Evolutionary conservation across 2,888 invertebrate genomes (phyloP).

Genomic region (Platycnemis pennipes): DNA sequence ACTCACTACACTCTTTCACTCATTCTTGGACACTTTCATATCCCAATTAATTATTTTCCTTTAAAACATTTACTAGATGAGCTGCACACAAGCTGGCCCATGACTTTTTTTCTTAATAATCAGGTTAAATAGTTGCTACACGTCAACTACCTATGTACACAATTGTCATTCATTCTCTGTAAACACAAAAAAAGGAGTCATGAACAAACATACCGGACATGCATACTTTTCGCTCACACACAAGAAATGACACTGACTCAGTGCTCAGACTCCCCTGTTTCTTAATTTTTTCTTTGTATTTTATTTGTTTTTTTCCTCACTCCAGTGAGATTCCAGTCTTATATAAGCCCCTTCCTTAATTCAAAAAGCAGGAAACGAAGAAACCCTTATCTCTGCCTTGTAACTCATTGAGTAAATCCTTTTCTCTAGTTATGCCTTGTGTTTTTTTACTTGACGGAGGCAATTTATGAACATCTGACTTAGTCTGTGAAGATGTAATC

Average conservation of each 20-base stretch:
- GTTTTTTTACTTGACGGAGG: constrained; percentile 55
- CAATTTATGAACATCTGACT: constrained; percentile 44
- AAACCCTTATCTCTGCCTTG: constrained; percentile 63
- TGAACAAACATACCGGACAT: constrained; percentile 59
- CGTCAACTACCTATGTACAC: constrained; percentile 67
- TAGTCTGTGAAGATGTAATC: constrained; percentile 44
- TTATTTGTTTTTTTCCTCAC: constrained; percentile 56
- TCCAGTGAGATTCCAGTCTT: constrained; percentile 67
- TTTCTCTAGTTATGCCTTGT: constrained; percentile 34
- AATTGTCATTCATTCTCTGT: constrained; percentile 59
- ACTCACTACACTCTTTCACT: constrained; percentile 65
- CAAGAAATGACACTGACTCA: constrained; percentile 66
- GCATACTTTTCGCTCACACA: constrained; percentile 49
- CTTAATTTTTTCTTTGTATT: constrained; percentile 58
- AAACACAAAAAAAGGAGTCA: constrained; percentile 58
- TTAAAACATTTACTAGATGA: constrained; percentile 58
- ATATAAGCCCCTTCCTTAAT: constrained; percentile 64
- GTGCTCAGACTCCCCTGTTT: constrained; percentile 60
- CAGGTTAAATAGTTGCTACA: constrained; percentile 67
- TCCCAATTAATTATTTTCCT: constrained; percentile 60
- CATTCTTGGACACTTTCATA: constrained; percentile 58
- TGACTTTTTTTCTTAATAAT: constrained; percentile 60
- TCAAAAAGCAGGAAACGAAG: constrained; percentile 61
- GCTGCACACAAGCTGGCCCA: constrained; percentile 55
- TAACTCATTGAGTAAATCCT: constrained; percentile 62